Evolutionary conservation across 2,888 invertebrate genomes (phyloP).

Genomic region (Stramonita haemastoma): DNA sequence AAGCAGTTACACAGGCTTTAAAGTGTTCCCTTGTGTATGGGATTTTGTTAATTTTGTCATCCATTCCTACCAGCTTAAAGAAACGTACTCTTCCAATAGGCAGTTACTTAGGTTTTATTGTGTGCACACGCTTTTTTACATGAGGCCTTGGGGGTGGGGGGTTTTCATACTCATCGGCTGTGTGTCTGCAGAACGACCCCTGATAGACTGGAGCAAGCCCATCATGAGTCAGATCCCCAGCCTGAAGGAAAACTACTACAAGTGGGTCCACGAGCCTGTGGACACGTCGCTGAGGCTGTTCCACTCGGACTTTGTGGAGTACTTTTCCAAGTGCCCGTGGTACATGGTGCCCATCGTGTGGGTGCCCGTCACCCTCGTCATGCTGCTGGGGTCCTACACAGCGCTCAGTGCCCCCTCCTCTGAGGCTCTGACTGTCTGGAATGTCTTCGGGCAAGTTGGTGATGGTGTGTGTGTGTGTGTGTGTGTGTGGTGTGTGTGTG

Average conservation of each 20-base stretch:
- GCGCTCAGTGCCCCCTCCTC: conserved; percentile 45
- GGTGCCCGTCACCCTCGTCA: conserved; percentile 62
- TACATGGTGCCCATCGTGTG: conserved; percentile 72
- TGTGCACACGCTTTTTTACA: background rate
- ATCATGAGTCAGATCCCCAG: conserved; percentile 75
- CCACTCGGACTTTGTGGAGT: conserved; percentile 68
- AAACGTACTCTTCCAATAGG: no score
- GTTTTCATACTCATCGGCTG: background rate
- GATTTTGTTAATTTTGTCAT: no score
- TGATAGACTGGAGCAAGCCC: conserved; percentile 76
- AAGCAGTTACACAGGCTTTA: no score
- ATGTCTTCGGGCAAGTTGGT: conserved; percentile 14
- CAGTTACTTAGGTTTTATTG: no score
- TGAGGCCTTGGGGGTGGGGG: background rate
- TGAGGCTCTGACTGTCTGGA: conserved; percentile 39
- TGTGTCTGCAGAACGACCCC: conserved; percentile 66
- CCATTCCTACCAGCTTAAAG: no score
- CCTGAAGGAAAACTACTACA: conserved; percentile 77
- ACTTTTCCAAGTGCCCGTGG: conserved; percentile 69
- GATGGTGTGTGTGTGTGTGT: conserved; percentile 21
- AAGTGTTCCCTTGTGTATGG: no score
- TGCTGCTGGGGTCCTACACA: conserved; percentile 54
- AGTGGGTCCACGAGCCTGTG: conserved; percentile 78
- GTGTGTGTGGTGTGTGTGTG: background rate
- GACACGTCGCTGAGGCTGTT: conserved; percentile 77